Evolutionary conservation across 2,888 invertebrate species (phyloP), one percentile per base, ranked within the genome.

Genomic region (Oasisia sp.): DNA sequence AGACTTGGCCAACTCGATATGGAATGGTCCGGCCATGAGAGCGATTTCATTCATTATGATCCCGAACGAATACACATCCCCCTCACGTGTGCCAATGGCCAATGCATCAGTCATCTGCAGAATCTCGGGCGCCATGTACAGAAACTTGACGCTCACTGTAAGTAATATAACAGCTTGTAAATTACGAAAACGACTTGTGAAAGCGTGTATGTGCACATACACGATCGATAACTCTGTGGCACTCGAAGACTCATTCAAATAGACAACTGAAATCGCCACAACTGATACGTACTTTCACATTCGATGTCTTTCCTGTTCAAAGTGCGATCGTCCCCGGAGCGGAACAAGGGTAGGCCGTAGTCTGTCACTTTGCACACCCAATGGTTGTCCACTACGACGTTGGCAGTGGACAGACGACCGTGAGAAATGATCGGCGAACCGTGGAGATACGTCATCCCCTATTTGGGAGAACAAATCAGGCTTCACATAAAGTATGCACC

Each of bases 31-130:
- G 2, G 93, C 92, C 89, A 96, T 94, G 0, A 95, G 95, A 56
- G 96, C 95, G 32, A 96, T 95, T 93, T 96, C 96, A 92, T 96
- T 95, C 14, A 96, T 94, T 32, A 96, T 95, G 58, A 96, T 95
- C 0, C 97, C 98, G 95, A 98, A 98, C 0, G 96, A 95, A 93
- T 96, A 96, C 0, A 96, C 94, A 93, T 96, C 96, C 8, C 98
- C 98, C 95, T 98, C 98, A 95, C 98, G 98, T 0, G 98, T 98
- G 91, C 11, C 98, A 74, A 74, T 27, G 27, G 74, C 74, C 74
- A n/a, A 74, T n/a, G 74, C 27, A 7, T 74, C 74, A 19, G 74
- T 74, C n/a, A 19, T 74, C 74, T 74, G 27, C 27, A 74, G n/a
- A 27, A 74, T 74, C 74, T 74, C 74, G 27, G 74, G 74, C 74